phyloP scores from a whole-genome alignment of 2,888 invertebrate genomes.

The Penaeus monodon region DNA sequence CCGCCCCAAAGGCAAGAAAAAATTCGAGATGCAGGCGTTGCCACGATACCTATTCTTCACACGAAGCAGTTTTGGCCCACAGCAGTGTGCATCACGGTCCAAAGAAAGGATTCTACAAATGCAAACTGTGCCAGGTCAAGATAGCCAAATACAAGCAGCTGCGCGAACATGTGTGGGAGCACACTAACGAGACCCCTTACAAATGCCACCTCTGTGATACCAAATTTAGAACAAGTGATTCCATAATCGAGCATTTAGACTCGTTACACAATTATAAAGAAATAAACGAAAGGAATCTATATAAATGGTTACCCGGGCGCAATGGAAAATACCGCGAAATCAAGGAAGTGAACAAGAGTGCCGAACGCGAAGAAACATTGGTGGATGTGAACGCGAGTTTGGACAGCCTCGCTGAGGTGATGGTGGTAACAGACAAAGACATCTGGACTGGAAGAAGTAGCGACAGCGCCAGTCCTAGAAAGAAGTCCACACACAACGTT shows the following conservation, averaged over 20 bases:
- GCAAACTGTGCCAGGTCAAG: conserved; percentile 42
- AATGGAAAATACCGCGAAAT: conserved; percentile 47
- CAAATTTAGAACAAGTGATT: conserved; percentile 38
- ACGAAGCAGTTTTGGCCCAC: conserved; percentile 50
- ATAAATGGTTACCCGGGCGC: conserved; percentile 47
- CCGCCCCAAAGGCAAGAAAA: too few species aligned
- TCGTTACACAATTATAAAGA: conserved; percentile 12
- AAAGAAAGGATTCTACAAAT: conserved; percentile 55
- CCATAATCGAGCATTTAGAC: conserved; percentile 36
- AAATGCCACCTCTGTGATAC: conserved; percentile 43
- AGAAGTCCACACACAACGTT: too few species aligned
- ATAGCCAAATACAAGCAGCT: conserved; percentile 47
- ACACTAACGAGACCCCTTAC: conserved; percentile 56
- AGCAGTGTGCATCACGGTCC: conserved; percentile 58
- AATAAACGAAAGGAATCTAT: conserved; percentile 39
- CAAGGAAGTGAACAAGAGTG: conserved; percentile 3
- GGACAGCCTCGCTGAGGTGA: conserved; percentile 9
- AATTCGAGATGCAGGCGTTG: conserved; percentile 43
- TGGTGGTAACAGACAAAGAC: too few species aligned
- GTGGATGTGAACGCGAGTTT: conserved; percentile 40
- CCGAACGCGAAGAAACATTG: conserved; percentile 39
- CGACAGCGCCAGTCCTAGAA: too few species aligned
- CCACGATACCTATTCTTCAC: conserved; percentile 40
- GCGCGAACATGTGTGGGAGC: conserved; percentile 51
- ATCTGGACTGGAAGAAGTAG: too few species aligned